Evolutionary conservation across 2,888 invertebrate genomes (phyloP).

Genomic region (Limenitis arthemis): DNA sequence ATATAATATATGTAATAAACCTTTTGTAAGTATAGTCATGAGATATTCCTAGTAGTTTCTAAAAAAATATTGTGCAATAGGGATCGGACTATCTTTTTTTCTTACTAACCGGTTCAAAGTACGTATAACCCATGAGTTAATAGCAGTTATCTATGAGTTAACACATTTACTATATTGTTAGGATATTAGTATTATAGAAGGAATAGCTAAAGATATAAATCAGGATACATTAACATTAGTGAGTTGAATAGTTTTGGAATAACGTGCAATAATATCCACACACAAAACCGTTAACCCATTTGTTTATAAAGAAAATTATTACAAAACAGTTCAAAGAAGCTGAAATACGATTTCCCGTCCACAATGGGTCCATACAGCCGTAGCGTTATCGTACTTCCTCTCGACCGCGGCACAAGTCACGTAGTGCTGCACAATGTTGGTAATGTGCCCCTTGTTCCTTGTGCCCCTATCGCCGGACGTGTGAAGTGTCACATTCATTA

Average conservation of each 20-base stretch:
- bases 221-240: not conserved
- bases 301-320: conserved; percentile 6
- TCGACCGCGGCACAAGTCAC: conserved; percentile 27
- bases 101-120: too few relatives aligned
- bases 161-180: too few relatives aligned
- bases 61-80: too few relatives aligned
- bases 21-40: too few relatives aligned
- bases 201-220: not conserved
- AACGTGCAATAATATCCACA: not conserved
- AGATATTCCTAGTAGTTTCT: too few relatives aligned
- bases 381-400: conserved; percentile 34
- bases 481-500: conserved; percentile 14
- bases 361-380: conserved; percentile 25
- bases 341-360: conserved; percentile 20
- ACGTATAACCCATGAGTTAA: too few relatives aligned
- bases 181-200: too few relatives aligned
- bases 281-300: not conserved
- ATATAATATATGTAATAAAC: too few relatives aligned
- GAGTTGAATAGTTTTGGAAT: not conserved
- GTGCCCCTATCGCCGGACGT: conserved; percentile 30
- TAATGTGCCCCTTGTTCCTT: conserved; percentile 21
- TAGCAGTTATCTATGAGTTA: too few relatives aligned
- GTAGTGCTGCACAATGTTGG: conserved; percentile 32
- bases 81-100: too few relatives aligned
- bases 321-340: conserved; percentile 1